phyloP scores from a whole-genome alignment of 1,140 invertebrate species.

The Drosophila lowei region DNA sequence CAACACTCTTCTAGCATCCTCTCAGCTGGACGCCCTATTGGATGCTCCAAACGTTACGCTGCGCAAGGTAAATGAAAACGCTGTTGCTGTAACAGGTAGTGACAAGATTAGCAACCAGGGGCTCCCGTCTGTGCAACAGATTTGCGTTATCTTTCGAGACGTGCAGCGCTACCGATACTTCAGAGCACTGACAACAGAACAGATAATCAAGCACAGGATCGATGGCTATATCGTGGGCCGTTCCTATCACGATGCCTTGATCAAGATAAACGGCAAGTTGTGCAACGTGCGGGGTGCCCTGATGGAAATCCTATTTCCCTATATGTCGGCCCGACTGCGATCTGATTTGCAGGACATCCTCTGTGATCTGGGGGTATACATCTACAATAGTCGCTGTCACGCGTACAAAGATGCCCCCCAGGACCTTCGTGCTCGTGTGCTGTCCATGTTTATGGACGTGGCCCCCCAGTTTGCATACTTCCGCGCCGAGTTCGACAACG shows the following conservation, averaged over 20 bases:
- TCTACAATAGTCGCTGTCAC: conserved; percentile 14
- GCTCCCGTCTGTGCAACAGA: too few species aligned
- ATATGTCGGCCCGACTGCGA: too few species aligned
- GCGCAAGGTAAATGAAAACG: conserved; percentile 52
- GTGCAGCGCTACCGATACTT: conserved; percentile 38
- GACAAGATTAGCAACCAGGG: not conserved
- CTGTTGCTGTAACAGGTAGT: conserved; percentile 3
- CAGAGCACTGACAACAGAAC: conserved; percentile 12
- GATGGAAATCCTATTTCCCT: not conserved
- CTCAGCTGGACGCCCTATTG: conserved; percentile 38
- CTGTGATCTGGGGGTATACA: too few species aligned
- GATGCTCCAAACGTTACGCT: conserved; percentile 11
- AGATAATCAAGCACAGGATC: conserved; percentile 41
- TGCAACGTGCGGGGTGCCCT: too few species aligned
- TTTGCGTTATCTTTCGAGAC: conserved; percentile 27
- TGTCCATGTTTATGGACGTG: conserved; percentile 27
- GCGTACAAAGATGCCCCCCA: not conserved
- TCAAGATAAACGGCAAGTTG: conserved; percentile 7
- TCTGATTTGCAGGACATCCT: too few species aligned
- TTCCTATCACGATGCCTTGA: conserved; percentile 39
- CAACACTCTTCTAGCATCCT: conserved; percentile 51
- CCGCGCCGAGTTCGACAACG: conserved; percentile 31
- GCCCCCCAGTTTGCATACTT: conserved; percentile 36
- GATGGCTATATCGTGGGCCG: conserved; percentile 30
- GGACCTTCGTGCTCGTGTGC: conserved; percentile 45